Evolutionary conservation across 1,140 invertebrate species (phyloP).

Genomic region (Saccostrea cuccullata): DNA sequence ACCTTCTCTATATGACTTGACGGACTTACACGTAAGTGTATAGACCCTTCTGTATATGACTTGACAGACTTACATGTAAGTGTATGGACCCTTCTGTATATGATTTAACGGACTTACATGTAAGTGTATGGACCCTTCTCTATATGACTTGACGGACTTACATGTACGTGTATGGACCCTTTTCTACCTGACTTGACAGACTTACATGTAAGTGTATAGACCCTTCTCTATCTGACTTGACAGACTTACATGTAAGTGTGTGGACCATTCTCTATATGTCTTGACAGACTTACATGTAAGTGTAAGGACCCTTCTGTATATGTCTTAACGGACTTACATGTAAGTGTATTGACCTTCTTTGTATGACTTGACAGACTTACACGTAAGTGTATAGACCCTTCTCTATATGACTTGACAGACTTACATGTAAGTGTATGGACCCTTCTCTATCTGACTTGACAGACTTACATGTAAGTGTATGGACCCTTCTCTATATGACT

Average conservation of each 20-base stretch:
- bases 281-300: neutral
- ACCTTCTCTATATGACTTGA: no score
- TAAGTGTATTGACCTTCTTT: neutral
- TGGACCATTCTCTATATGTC: no score
- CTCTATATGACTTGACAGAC: neutral
- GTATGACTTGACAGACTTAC: neutral
- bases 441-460: neutral
- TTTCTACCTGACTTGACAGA: constrained; percentile 85
- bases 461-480: neutral
- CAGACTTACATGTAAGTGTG: no score
- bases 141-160: constrained; percentile 76
- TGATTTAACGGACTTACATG: neutral
- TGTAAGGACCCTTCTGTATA: neutral
- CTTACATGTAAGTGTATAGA: no score
- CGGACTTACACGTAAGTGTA: no score
- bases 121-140: neutral
- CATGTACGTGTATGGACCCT: constrained; percentile 95
- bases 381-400: neutral
- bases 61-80: no score
- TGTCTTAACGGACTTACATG: neutral
- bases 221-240: neutral
- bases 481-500: neutral
- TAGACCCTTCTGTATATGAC: no score
- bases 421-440: no score
- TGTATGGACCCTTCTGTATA: no score